Base-by-base conservation (phyloP, 2,888 invertebrate species). In the Leistus spinibarbis region DNA sequence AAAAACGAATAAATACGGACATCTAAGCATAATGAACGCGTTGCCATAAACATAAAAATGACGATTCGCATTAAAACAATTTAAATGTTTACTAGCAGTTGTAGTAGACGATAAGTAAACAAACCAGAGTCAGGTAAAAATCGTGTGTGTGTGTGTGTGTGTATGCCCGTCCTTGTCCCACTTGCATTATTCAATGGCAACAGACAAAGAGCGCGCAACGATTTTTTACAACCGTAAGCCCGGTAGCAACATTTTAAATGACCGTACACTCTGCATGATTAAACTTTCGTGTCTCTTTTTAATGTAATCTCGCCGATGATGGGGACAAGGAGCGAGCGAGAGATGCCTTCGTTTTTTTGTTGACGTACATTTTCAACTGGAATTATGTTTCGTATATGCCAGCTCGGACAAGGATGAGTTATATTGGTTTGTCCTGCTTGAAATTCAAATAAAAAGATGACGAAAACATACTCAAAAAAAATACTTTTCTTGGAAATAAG, bases 171-270 rank as follows among this genome's bases (percentile, higher is more conserved):
- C 54, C 63, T 74, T 40, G 10, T 22, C 68, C 53, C 22, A 68
- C 23, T 19, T 17, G 22, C n/a, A 20, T 10, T 16, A 20, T 16
- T 19, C 10, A 64, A 66, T 17, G n/a, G 62, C 0, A 40, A 62
- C 53, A n/a, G 54, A 74, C 53, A 68, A 63, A 57, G 68, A 75
- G 2, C 19, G 75, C 54, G 24, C 63, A 40, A 69, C 40, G 40
- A 69, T 75, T 75, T 75, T 75, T 75, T 75, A 75, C 75, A 64
- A 22, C 69, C 75, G 68, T 69, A 75, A 75, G 75, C 75, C 75
- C 75, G 54, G 75, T 75, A 75, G 75, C 75, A 68, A 75, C 69
- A 67, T 75, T 75, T 75, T 75, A 75, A 75, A 75, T 75, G 75
- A 75, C 75, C 75, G 75, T 75, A 69, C 64, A 40, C 64, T 75